phyloP scores from a whole-genome alignment of 1,140 invertebrate genomes.

The Pseudoatta argentina region DNA sequence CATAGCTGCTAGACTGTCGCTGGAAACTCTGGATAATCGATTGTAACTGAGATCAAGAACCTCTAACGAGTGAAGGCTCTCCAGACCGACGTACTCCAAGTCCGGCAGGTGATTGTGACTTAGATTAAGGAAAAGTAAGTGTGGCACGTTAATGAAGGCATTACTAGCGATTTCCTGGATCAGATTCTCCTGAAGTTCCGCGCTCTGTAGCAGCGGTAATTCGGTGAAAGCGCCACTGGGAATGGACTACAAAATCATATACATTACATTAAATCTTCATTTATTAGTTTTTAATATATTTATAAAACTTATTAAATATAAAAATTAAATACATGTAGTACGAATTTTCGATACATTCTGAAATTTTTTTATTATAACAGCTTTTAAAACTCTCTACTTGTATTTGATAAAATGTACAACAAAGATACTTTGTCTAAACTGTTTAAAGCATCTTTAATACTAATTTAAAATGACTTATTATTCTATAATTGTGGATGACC shows the following conservation, averaged over 20 bases:
- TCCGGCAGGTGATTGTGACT: constrained; percentile 92
- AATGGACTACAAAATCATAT: constrained; percentile 82
- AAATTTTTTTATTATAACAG: neutral
- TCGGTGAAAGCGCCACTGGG: constrained; percentile 92
- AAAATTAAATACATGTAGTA: neutral
- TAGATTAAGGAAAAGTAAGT: constrained; percentile 93
- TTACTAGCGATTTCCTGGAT: constrained; percentile 90
- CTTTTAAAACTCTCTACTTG: neutral
- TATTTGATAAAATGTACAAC: neutral
- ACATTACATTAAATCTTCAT: neutral
- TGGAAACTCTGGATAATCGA: constrained; percentile 90
- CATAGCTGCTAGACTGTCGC: constrained; percentile 89
- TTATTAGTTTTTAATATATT: neutral
- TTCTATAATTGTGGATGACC: neutral
- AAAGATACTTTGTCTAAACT: neutral
- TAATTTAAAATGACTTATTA: neutral
- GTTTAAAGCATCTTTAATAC: neutral
- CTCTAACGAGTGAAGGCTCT: constrained; percentile 91
- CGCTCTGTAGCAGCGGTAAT: constrained; percentile 90
- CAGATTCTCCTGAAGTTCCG: constrained; percentile 93
- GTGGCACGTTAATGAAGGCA: constrained; percentile 92
- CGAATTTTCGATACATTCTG: neutral
- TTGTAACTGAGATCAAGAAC: constrained; percentile 93
- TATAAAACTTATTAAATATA: constrained; percentile 9
- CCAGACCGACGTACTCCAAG: constrained; percentile 91